These are phyloP conservation scores for Eustalomyia histrio DNA, from an alignment of 2,888 invertebrate genomes.

Conservation along the genomic window DNA sequence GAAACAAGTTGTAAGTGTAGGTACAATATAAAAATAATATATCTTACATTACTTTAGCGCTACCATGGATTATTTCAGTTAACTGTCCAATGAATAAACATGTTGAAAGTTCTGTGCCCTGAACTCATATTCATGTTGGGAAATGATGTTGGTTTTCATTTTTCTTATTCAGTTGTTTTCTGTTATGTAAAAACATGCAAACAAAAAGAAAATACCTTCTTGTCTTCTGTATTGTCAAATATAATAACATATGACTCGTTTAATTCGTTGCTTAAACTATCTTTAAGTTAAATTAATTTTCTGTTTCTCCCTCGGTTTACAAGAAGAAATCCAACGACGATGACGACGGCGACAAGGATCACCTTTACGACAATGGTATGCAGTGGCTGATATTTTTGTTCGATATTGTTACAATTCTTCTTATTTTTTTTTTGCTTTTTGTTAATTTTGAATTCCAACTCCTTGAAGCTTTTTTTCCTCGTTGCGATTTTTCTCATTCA, in stretches of 20 bases:
- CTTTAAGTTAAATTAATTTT: conserved; percentile 64
- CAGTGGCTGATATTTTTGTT: conserved; percentile 33
- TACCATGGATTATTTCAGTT: neutral
- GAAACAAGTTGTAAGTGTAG: too few species aligned
- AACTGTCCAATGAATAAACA: neutral
- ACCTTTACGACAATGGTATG: conserved; percentile 6
- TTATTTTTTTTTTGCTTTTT: neutral
- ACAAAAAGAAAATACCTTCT: conserved; percentile 23
- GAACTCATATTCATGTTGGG: conserved; percentile 55
- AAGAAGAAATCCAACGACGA: neutral
- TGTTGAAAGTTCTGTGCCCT: conserved; percentile 3
- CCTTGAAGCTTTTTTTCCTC: conserved; percentile 19
- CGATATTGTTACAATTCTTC: conserved; percentile 58
- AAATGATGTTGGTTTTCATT: conserved; percentile 13
- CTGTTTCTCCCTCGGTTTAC: conserved; percentile 25
- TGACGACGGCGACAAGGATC: neutral
- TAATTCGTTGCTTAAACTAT: conserved; percentile 57
- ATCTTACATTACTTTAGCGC: too few species aligned
- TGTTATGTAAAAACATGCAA: neutral
- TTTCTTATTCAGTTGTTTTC: neutral
- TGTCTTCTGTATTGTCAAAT: conserved; percentile 64
- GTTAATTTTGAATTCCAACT: conserved; percentile 39
- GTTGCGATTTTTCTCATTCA: conserved; percentile 18
- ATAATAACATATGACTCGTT: conserved; percentile 67
- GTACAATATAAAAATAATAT: too few species aligned